Conservation (phyloP, 2,888 invertebrate genomes). For the Noctua pronuba region DNA sequence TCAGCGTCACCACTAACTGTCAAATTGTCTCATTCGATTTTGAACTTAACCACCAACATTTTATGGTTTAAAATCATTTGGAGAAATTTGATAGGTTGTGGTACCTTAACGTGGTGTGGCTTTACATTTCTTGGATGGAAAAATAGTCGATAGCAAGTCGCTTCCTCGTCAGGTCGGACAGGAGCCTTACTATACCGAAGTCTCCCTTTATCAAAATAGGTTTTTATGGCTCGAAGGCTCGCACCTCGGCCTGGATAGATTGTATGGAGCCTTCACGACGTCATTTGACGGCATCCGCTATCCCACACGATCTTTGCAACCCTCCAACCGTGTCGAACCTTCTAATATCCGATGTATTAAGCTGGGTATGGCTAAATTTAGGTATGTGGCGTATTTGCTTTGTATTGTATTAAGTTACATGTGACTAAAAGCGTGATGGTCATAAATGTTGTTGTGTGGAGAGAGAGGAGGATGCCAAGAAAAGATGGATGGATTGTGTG, state of each 20-base stretch:
- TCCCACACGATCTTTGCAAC: constrained; percentile 58
- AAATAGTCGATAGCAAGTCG: not conserved
- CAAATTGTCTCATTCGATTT: too few relatives aligned
- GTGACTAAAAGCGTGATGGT: too few relatives aligned
- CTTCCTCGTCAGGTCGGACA: not conserved
- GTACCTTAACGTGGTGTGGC: too few relatives aligned
- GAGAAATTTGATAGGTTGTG: too few relatives aligned
- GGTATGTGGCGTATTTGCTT: constrained; percentile 28
- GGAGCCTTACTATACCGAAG: constrained; percentile 21
- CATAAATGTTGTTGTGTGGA: too few relatives aligned
- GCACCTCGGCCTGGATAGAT: constrained; percentile 62
- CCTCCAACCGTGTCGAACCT: constrained; percentile 48
- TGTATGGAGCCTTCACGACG: constrained; percentile 56
- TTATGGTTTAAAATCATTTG: too few relatives aligned
- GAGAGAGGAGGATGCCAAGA: too few relatives aligned
- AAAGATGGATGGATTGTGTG: too few relatives aligned
- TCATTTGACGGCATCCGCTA: constrained; percentile 60
- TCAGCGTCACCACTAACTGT: too few relatives aligned
- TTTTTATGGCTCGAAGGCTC: constrained; percentile 57
- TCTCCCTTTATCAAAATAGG: constrained; percentile 60
- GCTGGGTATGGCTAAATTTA: constrained; percentile 13
- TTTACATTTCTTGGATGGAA: not conserved
- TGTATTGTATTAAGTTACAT: not conserved
- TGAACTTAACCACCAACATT: too few relatives aligned
- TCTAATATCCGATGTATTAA: constrained; percentile 64